These are phyloP conservation scores for Hyles vespertilio DNA, from an alignment of 1,140 invertebrate species.

Conservation along the genomic window DNA sequence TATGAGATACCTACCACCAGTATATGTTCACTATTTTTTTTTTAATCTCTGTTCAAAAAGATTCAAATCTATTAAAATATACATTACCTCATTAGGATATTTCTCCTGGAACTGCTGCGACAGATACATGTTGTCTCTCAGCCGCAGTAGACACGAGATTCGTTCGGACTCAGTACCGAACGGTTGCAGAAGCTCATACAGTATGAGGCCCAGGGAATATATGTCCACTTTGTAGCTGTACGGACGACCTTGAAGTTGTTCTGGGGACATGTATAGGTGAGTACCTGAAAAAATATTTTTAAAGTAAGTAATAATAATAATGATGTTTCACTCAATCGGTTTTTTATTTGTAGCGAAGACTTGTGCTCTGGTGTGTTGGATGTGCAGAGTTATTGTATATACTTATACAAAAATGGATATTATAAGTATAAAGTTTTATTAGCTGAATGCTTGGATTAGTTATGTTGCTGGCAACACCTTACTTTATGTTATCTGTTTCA, in stretches of 20 bases:
- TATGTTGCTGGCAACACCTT: too few relatives aligned
- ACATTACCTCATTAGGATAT: conserved; percentile 82
- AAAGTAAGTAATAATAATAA: background rate
- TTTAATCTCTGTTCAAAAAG: too few relatives aligned
- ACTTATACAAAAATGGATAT: too few relatives aligned
- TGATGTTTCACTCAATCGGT: too few relatives aligned
- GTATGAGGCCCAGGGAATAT: conserved; percentile 94
- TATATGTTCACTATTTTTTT: too few relatives aligned
- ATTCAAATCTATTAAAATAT: background rate
- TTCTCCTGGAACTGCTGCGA: conserved; percentile 79
- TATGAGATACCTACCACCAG: too few relatives aligned
- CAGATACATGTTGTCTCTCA: conserved; percentile 82
- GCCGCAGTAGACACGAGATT: conserved; percentile 77
- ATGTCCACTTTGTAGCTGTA: conserved; percentile 98
- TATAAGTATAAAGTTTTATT: too few relatives aligned
- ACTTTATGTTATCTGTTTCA: too few relatives aligned
- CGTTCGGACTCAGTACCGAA: conserved; percentile 95
- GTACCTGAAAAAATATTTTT: conserved; percentile 79
- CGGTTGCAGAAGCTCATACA: conserved; percentile 93
- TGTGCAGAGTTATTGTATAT: too few relatives aligned
- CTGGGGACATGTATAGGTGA: conserved; percentile 97
- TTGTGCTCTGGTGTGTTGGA: too few relatives aligned
- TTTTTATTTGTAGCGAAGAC: too few relatives aligned
- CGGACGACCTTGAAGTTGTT: conserved; percentile 86
- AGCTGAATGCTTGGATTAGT: too few relatives aligned